These are phyloP conservation scores for Xenops minutus DNA, from an alignment of 2,797 vertebrate genomes.

Conservation along the genomic window DNA sequence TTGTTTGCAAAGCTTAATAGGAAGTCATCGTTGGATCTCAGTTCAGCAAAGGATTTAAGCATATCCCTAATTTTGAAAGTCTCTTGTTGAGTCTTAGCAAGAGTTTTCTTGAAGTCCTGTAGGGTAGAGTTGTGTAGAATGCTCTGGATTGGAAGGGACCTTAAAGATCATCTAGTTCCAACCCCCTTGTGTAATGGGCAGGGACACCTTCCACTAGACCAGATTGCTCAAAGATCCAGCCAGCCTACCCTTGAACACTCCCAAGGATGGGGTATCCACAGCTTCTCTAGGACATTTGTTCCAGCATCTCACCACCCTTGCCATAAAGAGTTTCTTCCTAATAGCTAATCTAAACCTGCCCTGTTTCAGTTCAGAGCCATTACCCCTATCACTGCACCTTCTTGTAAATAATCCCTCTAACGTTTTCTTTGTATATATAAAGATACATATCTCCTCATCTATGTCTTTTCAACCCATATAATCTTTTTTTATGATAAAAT, in stretches of 20 bases:
- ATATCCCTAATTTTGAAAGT: neutral
- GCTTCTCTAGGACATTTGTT: neutral
- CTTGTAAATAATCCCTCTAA: neutral
- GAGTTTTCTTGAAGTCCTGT: neutral
- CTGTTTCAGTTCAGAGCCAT: neutral
- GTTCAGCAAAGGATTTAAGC: neutral
- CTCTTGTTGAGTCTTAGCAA: neutral
- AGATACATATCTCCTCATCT: neutral
- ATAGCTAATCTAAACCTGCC: neutral
- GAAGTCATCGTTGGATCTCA: neutral
- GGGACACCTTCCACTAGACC: neutral
- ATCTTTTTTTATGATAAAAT: neutral
- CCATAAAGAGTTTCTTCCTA: neutral
- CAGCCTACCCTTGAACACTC: neutral
- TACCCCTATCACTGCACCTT: neutral
- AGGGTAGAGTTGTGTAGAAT: neutral
- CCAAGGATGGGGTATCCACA: neutral
- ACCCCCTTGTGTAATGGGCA: accelerated
- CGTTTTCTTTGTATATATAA: neutral
- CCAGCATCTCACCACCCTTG: neutral
- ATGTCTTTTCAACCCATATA: neutral
- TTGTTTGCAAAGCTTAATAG: neutral
- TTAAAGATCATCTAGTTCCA: neutral
- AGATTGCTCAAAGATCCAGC: neutral
- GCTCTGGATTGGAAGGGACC: neutral